Evolutionary conservation across 2,113 vertebrate species (phyloP).

Genomic region (Cephalopterus ornatus): DNA sequence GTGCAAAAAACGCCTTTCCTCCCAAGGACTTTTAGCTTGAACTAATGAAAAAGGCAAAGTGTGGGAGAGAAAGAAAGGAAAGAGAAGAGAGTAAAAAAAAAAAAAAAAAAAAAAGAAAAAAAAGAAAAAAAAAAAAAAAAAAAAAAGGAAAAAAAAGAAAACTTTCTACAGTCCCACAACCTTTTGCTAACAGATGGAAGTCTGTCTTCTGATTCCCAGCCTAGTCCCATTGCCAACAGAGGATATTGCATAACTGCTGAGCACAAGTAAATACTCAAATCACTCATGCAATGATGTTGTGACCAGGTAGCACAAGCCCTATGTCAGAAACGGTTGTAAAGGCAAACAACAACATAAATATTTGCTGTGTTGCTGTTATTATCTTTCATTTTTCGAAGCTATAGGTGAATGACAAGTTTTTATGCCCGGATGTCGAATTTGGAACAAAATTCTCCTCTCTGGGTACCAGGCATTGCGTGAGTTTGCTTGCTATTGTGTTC

Average conservation of each 20-base stretch:
- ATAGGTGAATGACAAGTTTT: background rate
- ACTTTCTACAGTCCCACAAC: background rate
- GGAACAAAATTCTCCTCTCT: background rate
- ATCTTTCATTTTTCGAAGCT: background rate
- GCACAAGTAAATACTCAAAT: background rate
- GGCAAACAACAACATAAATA: rapidly evolving
- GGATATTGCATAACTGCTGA: background rate
- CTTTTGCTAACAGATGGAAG: slow-evolving; percentile 10
- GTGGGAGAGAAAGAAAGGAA: background rate
- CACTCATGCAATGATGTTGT: background rate
- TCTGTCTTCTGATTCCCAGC: background rate
- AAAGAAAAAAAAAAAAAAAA: background rate
- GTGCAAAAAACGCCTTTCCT: background rate
- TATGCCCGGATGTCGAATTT: background rate
- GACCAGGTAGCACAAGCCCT: background rate
- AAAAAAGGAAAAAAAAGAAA: background rate
- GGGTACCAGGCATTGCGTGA: background rate
- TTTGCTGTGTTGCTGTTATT: background rate
- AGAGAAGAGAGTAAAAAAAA: too few species aligned
- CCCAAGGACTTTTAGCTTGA: slow-evolving; percentile 5
- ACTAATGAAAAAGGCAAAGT: slow-evolving; percentile 19
- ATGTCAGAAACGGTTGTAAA: background rate
- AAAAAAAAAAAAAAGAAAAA: too few species aligned
- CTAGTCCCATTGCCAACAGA: background rate
- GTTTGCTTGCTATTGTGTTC: background rate